Conservation (phyloP, 2,888 invertebrate genomes). For the Sminthurinus aureus region DNA sequence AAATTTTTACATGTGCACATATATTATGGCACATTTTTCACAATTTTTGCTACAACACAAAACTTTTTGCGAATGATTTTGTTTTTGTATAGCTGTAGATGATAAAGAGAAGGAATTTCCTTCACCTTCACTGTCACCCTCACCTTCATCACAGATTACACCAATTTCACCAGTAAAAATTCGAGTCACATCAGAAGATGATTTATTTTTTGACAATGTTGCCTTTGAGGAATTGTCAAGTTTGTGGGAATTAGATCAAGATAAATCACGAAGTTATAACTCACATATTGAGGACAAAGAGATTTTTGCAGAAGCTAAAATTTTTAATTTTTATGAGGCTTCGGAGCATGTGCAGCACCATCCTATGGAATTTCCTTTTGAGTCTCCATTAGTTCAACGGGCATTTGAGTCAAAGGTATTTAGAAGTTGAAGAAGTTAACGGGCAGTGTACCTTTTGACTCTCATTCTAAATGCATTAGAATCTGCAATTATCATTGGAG, state of each 20-base stretch:
- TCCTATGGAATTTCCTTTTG: neutral
- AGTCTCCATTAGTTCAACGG: neutral
- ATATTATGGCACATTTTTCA: too few species aligned
- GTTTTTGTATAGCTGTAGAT: constrained; percentile 22
- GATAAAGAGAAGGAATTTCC: neutral
- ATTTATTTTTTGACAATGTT: neutral
- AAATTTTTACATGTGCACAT: too few species aligned
- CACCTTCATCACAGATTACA: neutral
- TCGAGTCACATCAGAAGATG: neutral
- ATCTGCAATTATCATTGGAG: too few species aligned
- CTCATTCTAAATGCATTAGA: too few species aligned
- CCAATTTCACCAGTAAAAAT: neutral
- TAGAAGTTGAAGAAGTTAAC: too few species aligned
- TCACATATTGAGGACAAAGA: constrained; percentile 17
- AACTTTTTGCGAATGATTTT: neutral
- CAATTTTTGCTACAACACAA: neutral
- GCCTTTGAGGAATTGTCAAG: constrained; percentile 11
- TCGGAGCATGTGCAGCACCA: neutral
- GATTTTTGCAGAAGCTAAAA: constrained; percentile 19
- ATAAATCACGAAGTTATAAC: constrained; percentile 1
- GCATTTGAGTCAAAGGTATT: constrained; percentile 13
- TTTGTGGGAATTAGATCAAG: constrained; percentile 13
- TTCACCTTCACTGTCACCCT: neutral
- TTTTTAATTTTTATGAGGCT: constrained; percentile 6
- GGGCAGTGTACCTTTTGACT: too few species aligned